Evolutionary conservation across 2,888 invertebrate species (phyloP), one percentile per base, ranked within the genome.

Genomic region (Patella caerulea): DNA sequence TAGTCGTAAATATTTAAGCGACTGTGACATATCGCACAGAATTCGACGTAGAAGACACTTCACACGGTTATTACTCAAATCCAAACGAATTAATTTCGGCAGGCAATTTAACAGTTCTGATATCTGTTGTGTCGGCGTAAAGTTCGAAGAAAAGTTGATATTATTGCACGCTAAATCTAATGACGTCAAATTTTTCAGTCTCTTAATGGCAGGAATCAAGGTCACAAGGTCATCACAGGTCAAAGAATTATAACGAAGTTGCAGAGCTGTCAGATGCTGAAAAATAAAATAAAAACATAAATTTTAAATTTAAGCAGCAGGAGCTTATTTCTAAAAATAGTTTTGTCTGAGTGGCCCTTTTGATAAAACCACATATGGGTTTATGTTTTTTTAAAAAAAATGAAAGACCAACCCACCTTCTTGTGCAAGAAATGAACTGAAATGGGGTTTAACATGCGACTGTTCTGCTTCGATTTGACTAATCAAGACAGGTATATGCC

Each of bases 141-240:
- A 85, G 77, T 86, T 84, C 71, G 85, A 81, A 55, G 80, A 84
- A 52, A 89, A 73, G 24, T 83, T 83, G 59, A 90, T 86, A 71
- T 84, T 84, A 84, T 91, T 91, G 79, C 89, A 89, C 45, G 90
- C 89, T 14, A 91, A 82, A 77, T 91, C 91, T 14, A 91, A 83
- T n/a, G 88, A 83, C 12, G 87, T 87, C 5, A 91, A 80, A 24
- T 85, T 83, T n/a, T 82, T 83, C 77, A 89, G 83, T 4, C 77
- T 82, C 71, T 86, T 79, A 5, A 91, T 78, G 12, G 82, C 78
- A 55, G 90, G 89, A 14, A 82, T 85, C 53, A 91, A 77, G 15
- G 83, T 81, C 3, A 84, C 78, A 73, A 91, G 83, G 54, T 88
- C 87, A 17, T 85, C 85, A 74, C 85, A 85, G 56, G 80, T 85